Conservation (phyloP, 92 coral and sea anemone genomes). For the Muricea muricata region DNA sequence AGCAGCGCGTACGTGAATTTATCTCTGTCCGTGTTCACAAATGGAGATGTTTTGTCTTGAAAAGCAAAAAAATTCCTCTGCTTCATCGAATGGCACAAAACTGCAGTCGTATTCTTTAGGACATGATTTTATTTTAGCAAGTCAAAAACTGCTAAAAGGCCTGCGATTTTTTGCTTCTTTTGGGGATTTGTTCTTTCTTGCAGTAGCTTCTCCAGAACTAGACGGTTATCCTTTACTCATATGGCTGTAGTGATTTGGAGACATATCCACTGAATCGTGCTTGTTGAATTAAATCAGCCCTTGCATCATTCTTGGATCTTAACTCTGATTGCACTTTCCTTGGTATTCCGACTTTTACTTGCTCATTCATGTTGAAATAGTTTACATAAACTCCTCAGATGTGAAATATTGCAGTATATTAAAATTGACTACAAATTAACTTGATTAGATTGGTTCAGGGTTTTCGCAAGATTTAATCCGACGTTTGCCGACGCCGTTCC, state of each 20-base stretch:
- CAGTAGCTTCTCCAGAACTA: slow-evolving; percentile 26
- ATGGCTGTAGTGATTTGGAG: slow-evolving; percentile 43
- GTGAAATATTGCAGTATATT: too few relatives aligned
- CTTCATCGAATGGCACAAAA: not conserved
- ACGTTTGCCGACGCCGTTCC: too few relatives aligned
- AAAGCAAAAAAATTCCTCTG: slow-evolving; percentile 9
- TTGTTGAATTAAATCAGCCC: slow-evolving; percentile 49
- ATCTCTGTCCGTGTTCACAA: slow-evolving; percentile 12
- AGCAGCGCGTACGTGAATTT: slow-evolving; percentile 34
- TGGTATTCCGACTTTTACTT: slow-evolving; percentile 35
- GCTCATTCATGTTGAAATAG: slow-evolving; percentile 34
- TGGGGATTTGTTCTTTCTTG: not conserved
- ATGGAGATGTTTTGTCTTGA: not conserved
- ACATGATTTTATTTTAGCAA: not conserved
- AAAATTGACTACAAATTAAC: too few relatives aligned
- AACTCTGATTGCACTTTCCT: slow-evolving; percentile 11
- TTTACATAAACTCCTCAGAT: too few relatives aligned
- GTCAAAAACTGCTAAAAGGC: slow-evolving; percentile 32
- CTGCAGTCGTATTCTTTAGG: not conserved
- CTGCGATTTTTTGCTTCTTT: slow-evolving; percentile 33
- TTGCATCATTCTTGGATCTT: slow-evolving; percentile 38
- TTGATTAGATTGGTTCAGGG: too few relatives aligned
- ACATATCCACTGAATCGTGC: slow-evolving; percentile 48
- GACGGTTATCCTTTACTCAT: slow-evolving; percentile 41
- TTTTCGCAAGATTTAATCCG: too few relatives aligned